phyloP scores from a whole-genome alignment of 2,113 vertebrate genomes.

The Willisornis vidua region DNA sequence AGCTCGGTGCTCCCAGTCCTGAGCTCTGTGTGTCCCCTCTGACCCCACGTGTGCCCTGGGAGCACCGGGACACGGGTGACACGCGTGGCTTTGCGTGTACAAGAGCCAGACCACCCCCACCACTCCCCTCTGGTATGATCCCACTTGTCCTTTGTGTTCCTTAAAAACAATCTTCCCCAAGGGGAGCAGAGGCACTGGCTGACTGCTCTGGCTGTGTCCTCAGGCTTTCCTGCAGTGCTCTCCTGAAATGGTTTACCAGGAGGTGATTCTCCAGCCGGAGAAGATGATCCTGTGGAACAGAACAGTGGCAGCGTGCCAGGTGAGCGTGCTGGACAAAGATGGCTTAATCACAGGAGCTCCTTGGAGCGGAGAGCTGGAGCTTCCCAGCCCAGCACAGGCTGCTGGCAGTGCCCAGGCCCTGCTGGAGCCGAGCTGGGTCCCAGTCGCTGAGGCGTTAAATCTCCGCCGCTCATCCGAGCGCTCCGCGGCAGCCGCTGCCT shows the following conservation, averaged over 20 bases:
- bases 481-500: not conserved
- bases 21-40: not conserved
- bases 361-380: conserved; percentile 55
- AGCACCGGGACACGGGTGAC: not conserved
- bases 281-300: conserved; percentile 96
- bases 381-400: not conserved
- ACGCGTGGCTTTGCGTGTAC: not conserved
- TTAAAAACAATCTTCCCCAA: not conserved
- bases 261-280: conserved; percentile 95
- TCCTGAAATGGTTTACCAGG: conserved; percentile 92
- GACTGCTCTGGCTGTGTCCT: conserved; percentile 2
- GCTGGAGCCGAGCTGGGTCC: conserved; percentile 28
- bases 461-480: conserved; percentile 21
- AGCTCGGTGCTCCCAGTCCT: not conserved
- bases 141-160: not conserved
- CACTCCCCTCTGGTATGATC: not conserved
- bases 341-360: conserved; percentile 69
- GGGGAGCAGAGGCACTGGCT: not conserved
- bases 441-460: conserved; percentile 39
- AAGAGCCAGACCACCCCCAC: not conserved
- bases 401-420: not conserved
- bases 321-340: conserved; percentile 70
- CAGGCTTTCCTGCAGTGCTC: conserved; percentile 92
- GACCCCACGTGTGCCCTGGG: accelerated
- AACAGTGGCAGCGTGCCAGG: conserved; percentile 91